Evolutionary conservation across 2,888 invertebrate species (phyloP).

Genomic region (Cylindroiulus punctatus): DNA sequence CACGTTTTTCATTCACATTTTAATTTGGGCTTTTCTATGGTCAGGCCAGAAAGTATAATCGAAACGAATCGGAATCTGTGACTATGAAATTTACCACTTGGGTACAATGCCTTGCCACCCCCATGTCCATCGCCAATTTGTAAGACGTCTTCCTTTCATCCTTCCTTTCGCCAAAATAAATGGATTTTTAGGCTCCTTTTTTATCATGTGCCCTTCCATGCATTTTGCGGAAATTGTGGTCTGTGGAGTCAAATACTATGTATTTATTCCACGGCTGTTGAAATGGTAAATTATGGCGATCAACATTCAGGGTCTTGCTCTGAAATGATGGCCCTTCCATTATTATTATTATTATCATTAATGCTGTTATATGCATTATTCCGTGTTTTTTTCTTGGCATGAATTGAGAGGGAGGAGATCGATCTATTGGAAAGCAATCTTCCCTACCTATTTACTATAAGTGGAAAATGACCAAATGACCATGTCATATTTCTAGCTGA

Average conservation of each 20-base stretch:
- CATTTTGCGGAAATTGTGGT: constrained; percentile 44
- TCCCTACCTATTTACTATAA: not conserved
- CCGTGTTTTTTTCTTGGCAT: not conserved
- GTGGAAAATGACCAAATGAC: not conserved
- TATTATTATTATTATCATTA: not conserved
- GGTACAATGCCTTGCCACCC: not conserved
- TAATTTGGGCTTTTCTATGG: no score
- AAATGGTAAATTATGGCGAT: constrained; percentile 20
- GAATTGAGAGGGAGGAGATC: not conserved
- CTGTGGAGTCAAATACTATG: constrained; percentile 2
- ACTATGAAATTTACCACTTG: not conserved
- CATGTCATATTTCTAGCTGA: not conserved
- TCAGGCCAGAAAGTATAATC: not conserved
- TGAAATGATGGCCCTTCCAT: not conserved
- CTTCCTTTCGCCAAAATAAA: not conserved
- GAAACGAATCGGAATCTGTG: not conserved
- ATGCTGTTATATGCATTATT: not conserved
- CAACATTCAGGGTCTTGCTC: not conserved
- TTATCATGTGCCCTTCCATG: not conserved
- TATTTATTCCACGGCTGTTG: not conserved
- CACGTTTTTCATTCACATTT: no score
- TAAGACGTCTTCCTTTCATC: not conserved
- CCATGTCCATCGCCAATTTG: constrained; percentile 21
- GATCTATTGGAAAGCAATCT: not conserved
- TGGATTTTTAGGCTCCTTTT: not conserved